phyloP scores from a whole-genome alignment of 2,888 invertebrate species.

The Pseudococcus jackbeardsleyi region DNA sequence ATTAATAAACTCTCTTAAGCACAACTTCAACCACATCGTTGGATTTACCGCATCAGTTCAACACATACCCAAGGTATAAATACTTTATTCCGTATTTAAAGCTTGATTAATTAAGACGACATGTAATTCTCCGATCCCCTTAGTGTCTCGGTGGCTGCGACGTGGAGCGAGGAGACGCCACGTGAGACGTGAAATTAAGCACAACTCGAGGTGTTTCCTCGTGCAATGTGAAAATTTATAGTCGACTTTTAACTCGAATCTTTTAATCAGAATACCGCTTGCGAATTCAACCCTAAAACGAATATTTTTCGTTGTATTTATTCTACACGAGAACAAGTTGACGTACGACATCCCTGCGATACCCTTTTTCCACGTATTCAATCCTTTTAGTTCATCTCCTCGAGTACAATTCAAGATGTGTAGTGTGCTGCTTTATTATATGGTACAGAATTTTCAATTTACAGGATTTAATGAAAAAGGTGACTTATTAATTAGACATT shows the following conservation, averaged over 20 bases:
- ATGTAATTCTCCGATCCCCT: neutral
- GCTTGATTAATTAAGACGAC: constrained; percentile 37
- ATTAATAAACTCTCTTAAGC: constrained; percentile 30
- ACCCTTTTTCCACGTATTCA: neutral
- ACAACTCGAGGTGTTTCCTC: neutral
- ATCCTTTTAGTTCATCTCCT: constrained; percentile 10
- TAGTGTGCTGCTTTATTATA: neutral
- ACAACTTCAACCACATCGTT: neutral
- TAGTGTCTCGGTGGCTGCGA: neutral
- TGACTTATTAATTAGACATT: neutral
- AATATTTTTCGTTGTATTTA: neutral
- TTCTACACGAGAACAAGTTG: neutral
- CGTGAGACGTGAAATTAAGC: constrained; percentile 1
- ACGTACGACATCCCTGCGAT: neutral
- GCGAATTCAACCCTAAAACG: neutral
- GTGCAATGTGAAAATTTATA: neutral
- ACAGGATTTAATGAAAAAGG: neutral
- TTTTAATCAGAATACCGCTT: constrained; percentile 1
- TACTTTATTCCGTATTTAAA: neutral
- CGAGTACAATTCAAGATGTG: neutral
- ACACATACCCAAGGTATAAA: neutral
- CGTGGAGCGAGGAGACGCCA: neutral
- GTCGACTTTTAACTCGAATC: neutral
- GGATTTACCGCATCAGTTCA: neutral
- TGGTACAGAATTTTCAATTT: neutral